phyloP scores from a whole-genome alignment of 1,140 invertebrate species.

The Argopecten irradians region DNA sequence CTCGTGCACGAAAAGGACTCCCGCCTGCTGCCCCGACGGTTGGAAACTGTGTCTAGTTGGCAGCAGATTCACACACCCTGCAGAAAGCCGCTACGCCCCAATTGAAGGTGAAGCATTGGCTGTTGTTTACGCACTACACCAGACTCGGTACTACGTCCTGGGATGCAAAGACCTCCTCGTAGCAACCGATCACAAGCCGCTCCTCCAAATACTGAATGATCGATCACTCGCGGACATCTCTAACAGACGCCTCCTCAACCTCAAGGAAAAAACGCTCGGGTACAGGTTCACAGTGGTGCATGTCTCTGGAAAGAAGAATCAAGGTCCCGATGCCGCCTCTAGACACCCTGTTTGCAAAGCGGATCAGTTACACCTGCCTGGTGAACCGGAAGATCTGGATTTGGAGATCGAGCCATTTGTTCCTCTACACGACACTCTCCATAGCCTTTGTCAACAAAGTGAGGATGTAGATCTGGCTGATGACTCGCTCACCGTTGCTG shows the following conservation, averaged over 20 bases:
- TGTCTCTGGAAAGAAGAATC: conserved; percentile 40
- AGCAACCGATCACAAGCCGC: conserved; percentile 55
- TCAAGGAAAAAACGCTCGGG: conserved; percentile 47
- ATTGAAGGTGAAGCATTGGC: conserved; percentile 60
- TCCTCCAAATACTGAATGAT: no score
- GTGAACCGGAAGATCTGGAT: conserved; percentile 28
- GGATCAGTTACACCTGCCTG: conserved; percentile 21
- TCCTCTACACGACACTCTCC: conserved; percentile 26
- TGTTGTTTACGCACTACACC: conserved; percentile 53
- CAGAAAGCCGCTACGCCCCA: conserved; percentile 53
- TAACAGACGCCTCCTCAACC: conserved; percentile 33
- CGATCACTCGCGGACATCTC: no score
- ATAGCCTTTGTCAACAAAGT: conserved; percentile 24
- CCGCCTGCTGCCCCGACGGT: neutral
- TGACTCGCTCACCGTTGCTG: conserved; percentile 36
- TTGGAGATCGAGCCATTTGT: neutral
- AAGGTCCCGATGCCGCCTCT: conserved; percentile 41
- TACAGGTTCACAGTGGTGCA: conserved; percentile 45
- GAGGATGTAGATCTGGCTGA: conserved; percentile 34
- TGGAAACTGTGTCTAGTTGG: no score
- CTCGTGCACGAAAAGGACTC: no score
- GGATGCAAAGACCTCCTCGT: conserved; percentile 47
- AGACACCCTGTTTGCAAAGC: conserved; percentile 21
- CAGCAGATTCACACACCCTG: conserved; percentile 52
- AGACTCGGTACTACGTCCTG: conserved; percentile 44